Base-by-base conservation (phyloP, 1,140 invertebrate genomes). In the Diorhabda carinulata region DNA sequence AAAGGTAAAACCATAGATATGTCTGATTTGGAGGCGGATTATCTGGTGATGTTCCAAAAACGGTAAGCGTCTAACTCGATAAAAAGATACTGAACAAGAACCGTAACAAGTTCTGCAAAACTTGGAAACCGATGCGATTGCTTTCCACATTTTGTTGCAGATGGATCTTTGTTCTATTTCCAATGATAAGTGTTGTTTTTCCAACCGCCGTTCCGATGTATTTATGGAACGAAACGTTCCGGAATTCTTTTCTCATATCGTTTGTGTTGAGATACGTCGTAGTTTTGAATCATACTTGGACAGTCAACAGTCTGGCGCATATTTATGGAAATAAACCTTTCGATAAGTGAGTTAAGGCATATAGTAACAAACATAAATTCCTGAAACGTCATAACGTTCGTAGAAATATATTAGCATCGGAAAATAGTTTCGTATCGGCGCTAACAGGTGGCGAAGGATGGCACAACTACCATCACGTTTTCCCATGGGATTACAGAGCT, bases 1-100 rank as follows among this genome's bases (percentile, higher is more conserved):
- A 95, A 93, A 79, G 94, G 95, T 4, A 88, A 88, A 68, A 82
- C 82, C 2, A 84, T 97, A 2, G 94, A 97, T 77, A 87, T 96
- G 83, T 90, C 87, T 76, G 92, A 97, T 80, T 79, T 95, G 9
- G 83, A 87, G n/a, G 81, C 82, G 10, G 92, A 95, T 79, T 86
- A 86, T 6, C 83, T 94, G 2, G 86, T 93, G 6, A 84, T 86
- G 72, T 90, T 86, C 81, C 87, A 89, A 75, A 84, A 83, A 79
- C 84, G 83, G 86, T 88, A 75, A 79, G 70, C 25, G 25, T 25
- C 25, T 25, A 25, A 25, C 25, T 25, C 25, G 25, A 25, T 25
- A 25, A 25, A 25, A 25, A 25, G 25, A 25, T 25, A 25, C 1
- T 25, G 25, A 25, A 25, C 25, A 25, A 25, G 25, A 25, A 25